Evolutionary conservation across 2,888 invertebrate genomes (phyloP).

Genomic region (Drosophila prostipennis): DNA sequence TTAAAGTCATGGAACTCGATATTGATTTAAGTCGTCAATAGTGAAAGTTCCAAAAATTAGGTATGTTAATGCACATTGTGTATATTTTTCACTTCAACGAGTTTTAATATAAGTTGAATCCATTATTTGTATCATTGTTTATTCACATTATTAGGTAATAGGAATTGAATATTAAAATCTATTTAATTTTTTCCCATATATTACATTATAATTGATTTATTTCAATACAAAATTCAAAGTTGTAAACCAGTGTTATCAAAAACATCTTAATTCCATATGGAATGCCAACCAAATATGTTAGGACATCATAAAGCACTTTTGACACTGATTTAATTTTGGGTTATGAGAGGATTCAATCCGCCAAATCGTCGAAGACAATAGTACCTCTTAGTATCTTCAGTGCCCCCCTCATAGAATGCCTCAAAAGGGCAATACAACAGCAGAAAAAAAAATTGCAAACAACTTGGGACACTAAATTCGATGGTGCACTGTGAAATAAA

Average conservation of each 20-base stretch:
- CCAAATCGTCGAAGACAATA: not conserved
- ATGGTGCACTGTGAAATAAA: slow-evolving; percentile 8
- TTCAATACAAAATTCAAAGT: too few relatives aligned
- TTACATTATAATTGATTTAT: too few relatives aligned
- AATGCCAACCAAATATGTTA: slow-evolving; percentile 9
- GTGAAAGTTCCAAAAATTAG: slow-evolving; percentile 1
- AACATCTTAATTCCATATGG: not conserved
- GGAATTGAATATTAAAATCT: too few relatives aligned
- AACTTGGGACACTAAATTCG: slow-evolving; percentile 46
- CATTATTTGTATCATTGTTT: not conserved
- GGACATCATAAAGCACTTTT: slow-evolving; percentile 18
- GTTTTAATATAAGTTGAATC: too few relatives aligned
- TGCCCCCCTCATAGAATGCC: slow-evolving; percentile 38
- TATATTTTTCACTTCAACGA: not conserved
- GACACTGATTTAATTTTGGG: slow-evolving; percentile 20
- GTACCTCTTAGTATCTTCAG: slow-evolving; percentile 6
- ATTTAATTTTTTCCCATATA: too few relatives aligned
- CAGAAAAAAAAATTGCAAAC: slow-evolving; percentile 65
- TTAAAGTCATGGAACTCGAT: not conserved
- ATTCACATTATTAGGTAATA: not conserved
- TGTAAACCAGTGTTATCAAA: too few relatives aligned
- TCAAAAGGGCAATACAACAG: slow-evolving; percentile 56
- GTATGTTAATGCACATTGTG: not conserved
- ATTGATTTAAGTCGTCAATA: slow-evolving; percentile 2
- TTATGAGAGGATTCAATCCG: not conserved